Percentiles rank a stretch among this genome's conserved stretches.
phyloP scores from a whole-genome alignment of 2,888 invertebrate species.

The Synergus umbraculus region DNA sequence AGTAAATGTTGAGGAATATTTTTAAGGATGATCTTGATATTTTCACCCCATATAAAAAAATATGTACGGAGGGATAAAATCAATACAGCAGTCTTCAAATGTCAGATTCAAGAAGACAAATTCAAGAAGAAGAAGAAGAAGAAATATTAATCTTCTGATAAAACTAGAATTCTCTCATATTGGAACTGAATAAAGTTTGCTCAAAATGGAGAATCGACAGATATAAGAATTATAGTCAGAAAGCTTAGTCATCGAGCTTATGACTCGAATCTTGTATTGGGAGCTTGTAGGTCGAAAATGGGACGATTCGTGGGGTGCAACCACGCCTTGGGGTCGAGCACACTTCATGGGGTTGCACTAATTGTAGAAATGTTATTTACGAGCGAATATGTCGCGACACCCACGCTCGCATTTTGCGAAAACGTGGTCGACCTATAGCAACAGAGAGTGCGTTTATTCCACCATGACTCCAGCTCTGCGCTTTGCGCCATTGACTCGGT shows the following conservation, averaged over 20 bases:
- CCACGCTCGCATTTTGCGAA: constrained; percentile 46
- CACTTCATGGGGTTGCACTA: constrained; percentile 57
- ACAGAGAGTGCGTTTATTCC: constrained; percentile 23
- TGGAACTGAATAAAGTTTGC: neutral
- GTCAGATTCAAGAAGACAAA: too few relatives aligned
- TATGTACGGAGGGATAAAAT: neutral
- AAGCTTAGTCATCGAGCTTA: neutral
- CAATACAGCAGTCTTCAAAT: neutral
- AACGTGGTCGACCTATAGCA: constrained; percentile 44
- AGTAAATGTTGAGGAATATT: neutral
- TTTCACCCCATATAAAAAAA: neutral
- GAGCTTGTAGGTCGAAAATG: neutral
- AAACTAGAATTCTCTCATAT: neutral
- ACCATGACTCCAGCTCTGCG: neutral
- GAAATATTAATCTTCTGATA: neutral
- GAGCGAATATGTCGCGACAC: constrained; percentile 52
- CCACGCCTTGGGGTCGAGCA: constrained; percentile 55
- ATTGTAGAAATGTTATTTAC: constrained; percentile 66
- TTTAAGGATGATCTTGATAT: neutral
- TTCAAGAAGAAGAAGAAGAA: too few relatives aligned
- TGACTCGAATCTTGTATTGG: constrained; percentile 1
- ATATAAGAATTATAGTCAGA: neutral
- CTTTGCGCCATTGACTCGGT: constrained; percentile 15
- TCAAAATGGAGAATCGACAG: neutral
- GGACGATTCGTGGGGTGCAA: constrained; percentile 38